Evolutionary conservation across 2,113 vertebrate species (phyloP).

Genomic region (Phrynosoma platyrhinos): DNA sequence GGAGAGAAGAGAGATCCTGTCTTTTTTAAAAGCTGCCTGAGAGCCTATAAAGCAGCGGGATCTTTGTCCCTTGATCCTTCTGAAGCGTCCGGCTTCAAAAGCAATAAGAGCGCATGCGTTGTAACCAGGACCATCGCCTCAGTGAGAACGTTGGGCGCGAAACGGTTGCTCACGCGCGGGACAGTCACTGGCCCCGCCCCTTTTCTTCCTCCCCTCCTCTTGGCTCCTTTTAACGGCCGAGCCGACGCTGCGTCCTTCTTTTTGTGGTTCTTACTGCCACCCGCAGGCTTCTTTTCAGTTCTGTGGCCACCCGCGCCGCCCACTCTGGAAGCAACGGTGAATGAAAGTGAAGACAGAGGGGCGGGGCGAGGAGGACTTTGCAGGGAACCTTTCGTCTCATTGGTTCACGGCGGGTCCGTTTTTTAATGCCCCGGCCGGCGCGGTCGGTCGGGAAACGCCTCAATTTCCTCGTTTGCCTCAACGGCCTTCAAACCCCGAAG

Average conservation of each 20-base stretch:
- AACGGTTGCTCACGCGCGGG: not conserved
- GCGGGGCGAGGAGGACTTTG: not conserved
- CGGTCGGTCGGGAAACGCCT: not conserved
- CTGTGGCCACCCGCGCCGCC: too few species aligned
- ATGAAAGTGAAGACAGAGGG: not conserved
- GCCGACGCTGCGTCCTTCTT: slow-evolving; percentile 50
- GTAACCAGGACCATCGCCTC: too few species aligned
- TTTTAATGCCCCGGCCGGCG: not conserved
- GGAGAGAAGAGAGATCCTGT: too few species aligned
- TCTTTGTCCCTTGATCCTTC: too few species aligned
- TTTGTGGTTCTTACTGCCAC: slow-evolving; percentile 45
- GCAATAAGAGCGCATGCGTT: not conserved
- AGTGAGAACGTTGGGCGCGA: not conserved
- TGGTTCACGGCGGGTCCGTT: not conserved
- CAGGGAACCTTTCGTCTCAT: slow-evolving; percentile 38
- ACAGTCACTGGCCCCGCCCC: too few species aligned
- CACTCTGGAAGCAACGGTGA: too few species aligned
- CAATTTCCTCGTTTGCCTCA: too few species aligned
- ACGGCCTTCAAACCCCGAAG: too few species aligned
- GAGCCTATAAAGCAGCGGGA: too few species aligned
- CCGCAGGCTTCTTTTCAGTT: not conserved
- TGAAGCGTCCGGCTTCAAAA: too few species aligned
- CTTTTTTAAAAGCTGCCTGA: too few species aligned
- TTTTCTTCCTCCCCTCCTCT: not conserved
- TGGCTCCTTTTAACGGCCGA: slow-evolving; percentile 4